Percentiles rank a stretch among this genome's conserved stretches.
phyloP scores from a whole-genome alignment of 2,888 invertebrate species.

The Eueremaeus valkanovi region DNA sequence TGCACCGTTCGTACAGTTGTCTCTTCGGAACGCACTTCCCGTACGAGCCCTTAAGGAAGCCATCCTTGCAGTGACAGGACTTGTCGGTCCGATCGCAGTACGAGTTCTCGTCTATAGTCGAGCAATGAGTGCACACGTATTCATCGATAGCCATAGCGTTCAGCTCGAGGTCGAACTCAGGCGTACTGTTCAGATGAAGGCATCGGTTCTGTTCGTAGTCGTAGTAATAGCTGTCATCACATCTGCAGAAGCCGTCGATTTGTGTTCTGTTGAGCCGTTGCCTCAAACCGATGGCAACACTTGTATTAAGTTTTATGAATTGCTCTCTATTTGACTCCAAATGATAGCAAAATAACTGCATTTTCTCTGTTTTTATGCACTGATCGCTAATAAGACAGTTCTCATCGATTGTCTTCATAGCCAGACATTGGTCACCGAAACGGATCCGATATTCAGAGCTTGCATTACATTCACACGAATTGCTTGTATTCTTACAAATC shows the following conservation, averaged over 20 bases:
- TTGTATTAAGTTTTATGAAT: not conserved
- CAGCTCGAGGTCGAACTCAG: not conserved
- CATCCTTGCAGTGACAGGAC: not conserved
- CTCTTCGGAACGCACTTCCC: not conserved
- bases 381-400: not conserved
- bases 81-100: not conserved
- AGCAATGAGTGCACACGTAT: not conserved
- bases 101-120: not conserved
- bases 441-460: not conserved
- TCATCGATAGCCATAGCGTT: not conserved
- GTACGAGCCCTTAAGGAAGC: not conserved
- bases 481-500: not conserved
- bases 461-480: not conserved
- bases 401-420: not conserved
- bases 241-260: not conserved
- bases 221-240: slow-evolving; percentile 7
- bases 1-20: not conserved
- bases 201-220: not conserved
- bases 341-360: not conserved
- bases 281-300: not conserved
- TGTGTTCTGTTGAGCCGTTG: not conserved
- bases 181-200: not conserved
- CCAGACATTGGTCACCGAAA: not conserved
- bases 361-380: not conserved
- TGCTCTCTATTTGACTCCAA: not conserved